Evolutionary conservation across 1,140 invertebrate species (phyloP), one percentile per base, ranked within the genome.

Genomic region (Tribolium castaneum): DNA sequence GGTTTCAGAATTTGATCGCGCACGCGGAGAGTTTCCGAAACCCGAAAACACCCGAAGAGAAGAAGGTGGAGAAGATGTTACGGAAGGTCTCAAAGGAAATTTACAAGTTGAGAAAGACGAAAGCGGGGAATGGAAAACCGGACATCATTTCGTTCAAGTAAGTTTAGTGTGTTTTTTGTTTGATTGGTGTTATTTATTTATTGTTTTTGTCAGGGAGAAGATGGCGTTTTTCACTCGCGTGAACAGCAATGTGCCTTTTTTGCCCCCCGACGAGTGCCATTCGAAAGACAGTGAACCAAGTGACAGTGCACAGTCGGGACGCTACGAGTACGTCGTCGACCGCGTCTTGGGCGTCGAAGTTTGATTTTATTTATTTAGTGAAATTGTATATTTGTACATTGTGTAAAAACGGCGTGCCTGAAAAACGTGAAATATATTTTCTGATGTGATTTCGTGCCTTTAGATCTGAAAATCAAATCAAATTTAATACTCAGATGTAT

Each of bases 71-170:
- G 80, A 93, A 94, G 81, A 92, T 97, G 85, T 87, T 97, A 35
- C 92, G 94, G 87, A 94, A 94, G 87, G 96, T 96, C 2, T 95
- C 94, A 62, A 92, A 95, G 82, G 95, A 97, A 87, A 95, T 98
- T 77, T 97, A 98, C 86, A 94, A 96, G 80, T 87, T 98, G 52
- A 87, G 96, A 74, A 95, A 95, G 86, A 96, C 93, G 25, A 93
- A 95, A 82, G 94, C 94, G 80, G 94, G 94, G n/a, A 94, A 94
- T 80, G 93, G 95, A 72, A 94, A 96, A 86, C 96, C 96, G 0
- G 96, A 98, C 86, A 89, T 97, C 75, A 93, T 96, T 81, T 96
- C 95, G 14, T 98, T 98, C 87, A 97, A 96, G 96, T 98, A 87
- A 92, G 94, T 93, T 75, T 77, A n/a, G 2, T 50, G 52, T 56